Evolutionary conservation across 2,113 vertebrate genomes (phyloP), one percentile per base, ranked within the genome.

Genomic region (Sylvilagus bachmani): DNA sequence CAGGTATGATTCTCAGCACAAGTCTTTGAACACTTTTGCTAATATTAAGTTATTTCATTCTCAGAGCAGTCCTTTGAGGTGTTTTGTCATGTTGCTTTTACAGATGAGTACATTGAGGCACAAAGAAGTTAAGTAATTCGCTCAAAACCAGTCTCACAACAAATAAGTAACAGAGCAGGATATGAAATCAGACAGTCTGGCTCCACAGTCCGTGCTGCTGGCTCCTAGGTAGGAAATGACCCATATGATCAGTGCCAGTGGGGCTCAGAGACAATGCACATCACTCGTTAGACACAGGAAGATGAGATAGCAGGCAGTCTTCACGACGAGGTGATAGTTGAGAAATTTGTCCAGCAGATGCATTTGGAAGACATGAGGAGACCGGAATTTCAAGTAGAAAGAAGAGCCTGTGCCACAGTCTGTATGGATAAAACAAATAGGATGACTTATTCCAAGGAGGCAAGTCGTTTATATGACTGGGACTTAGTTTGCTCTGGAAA

Each of bases 301-400:
- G 51, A 31, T 67, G 55, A 90, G 73, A 55, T 29, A 64, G 13
- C 38, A 66, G 64, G 31, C 55, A 74, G 67, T 22, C 75, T 51
- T 89, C 70, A 61, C 70, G 91, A 86, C 93, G 33, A 89, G 29
- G 7, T 33, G 25, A 31, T 70, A 79, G 44, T 61, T 92, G 33
- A 82, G 7, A 69, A 90, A 51, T 95, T 71, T 86, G 17, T 12
- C 31, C 89, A 86, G 38, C 14, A 77, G 53, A 66, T 58, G 55
- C 24, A 49, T 55, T 11, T 29, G 14, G 10, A 85, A 13, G 44
- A 81, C 1, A 49, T 22, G 67, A 77, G 14, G 6, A 85, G 74
- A 92, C 81, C 44, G 24, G 1, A 3, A 14, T 82, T 87, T 58
- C 88, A 94, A 80, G 33, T 36, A 90, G 74, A 92, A 93, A 53